Evolutionary conservation across 2,113 vertebrate genomes (phyloP).

Genomic region (Felis chaus): DNA sequence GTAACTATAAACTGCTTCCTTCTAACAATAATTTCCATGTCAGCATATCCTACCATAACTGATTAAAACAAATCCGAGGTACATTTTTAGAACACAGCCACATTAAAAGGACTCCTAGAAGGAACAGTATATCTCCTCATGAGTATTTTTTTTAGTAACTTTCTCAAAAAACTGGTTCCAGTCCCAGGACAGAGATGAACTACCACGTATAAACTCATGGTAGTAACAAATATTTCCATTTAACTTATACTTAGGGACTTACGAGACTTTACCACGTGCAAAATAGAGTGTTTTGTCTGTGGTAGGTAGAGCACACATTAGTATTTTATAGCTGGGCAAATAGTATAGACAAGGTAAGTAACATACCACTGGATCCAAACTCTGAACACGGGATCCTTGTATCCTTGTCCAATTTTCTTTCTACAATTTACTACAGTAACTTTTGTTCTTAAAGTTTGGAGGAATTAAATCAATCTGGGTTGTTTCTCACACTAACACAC

Average conservation of each 20-base stretch:
- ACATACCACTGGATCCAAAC: background rate
- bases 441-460: background rate
- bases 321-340: background rate
- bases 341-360: background rate
- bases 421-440: background rate
- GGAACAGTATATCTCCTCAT: background rate
- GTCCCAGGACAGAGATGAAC: background rate
- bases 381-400: background rate
- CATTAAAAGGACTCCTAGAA: background rate
- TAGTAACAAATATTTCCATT: background rate
- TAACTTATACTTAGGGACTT: background rate
- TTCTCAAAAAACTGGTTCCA: background rate
- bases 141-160: background rate
- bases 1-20: background rate
- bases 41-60: background rate
- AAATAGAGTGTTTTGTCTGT: background rate
- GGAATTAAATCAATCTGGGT: background rate
- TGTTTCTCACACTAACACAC: background rate
- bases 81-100: background rate
- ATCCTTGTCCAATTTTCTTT: background rate
- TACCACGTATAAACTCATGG: accelerated
- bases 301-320: background rate
- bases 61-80: background rate
- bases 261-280: background rate
- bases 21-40: background rate